These are phyloP conservation scores for Brachypterus glaber DNA, from an alignment of 2,888 invertebrate genomes.

Conservation along the genomic window DNA sequence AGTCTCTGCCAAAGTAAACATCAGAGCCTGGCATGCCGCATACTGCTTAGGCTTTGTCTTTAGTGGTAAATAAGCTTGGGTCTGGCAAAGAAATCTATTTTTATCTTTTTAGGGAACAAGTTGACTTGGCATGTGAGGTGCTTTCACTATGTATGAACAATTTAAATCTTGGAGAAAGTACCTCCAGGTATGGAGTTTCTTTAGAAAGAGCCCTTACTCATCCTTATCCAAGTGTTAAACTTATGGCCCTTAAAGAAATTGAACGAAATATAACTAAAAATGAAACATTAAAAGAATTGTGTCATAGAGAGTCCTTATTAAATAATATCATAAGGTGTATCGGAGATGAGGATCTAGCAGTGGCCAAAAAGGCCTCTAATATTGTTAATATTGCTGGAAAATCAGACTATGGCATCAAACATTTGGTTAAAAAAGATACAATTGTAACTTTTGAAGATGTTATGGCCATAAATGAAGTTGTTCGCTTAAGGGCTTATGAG, in stretches of 20 bases:
- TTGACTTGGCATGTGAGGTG: conserved; percentile 55
- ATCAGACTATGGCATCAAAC: conserved; percentile 39
- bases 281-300: conserved; percentile 29
- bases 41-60: too few relatives aligned
- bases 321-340: conserved; percentile 49
- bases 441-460: conserved; percentile 49
- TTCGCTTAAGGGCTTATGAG: conserved; percentile 62
- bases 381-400: conserved; percentile 46
- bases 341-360: conserved; percentile 48
- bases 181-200: conserved; percentile 49
- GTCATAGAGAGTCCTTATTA: conserved; percentile 39
- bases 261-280: conserved; percentile 30
- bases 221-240: conserved; percentile 51
- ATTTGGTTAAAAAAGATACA: conserved; percentile 47
- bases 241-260: conserved; percentile 56
- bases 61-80: conserved; percentile 1
- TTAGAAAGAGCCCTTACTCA: conserved; percentile 55
- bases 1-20: too few relatives aligned
- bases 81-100: conserved; percentile 9
- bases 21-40: too few relatives aligned
- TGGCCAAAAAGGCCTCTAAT: conserved; percentile 51
- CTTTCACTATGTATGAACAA: conserved; percentile 54
- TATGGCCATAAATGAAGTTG: conserved; percentile 47
- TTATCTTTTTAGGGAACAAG: conserved; percentile 44
- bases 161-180: conserved; percentile 50